phyloP scores from a whole-genome alignment of 2,888 invertebrate genomes.

The Chironomus tentans region DNA sequence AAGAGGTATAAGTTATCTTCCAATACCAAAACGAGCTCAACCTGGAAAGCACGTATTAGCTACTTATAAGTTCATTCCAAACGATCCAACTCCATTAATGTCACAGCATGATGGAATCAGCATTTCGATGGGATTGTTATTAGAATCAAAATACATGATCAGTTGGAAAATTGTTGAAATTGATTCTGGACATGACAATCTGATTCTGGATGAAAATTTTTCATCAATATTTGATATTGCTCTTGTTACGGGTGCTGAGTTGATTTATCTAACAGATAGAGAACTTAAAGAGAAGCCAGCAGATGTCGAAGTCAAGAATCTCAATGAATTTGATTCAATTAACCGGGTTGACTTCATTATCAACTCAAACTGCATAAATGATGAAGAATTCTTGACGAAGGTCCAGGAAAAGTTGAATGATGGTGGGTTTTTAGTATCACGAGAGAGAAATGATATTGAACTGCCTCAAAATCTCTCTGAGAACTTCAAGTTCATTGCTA shows the following conservation, averaged over 20 bases:
- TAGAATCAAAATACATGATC: conserved; percentile 54
- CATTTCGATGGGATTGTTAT: conserved; percentile 55
- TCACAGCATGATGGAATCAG: conserved; percentile 46
- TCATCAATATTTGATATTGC: neutral
- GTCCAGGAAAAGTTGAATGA: conserved; percentile 47
- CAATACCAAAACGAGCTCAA: conserved; percentile 58
- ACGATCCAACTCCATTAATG: conserved; percentile 38
- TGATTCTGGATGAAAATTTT: neutral
- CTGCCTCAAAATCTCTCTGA: conserved; percentile 31
- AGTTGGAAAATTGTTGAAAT: conserved; percentile 42
- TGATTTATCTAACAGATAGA: neutral
- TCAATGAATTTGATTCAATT: conserved; percentile 49
- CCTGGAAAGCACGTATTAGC: conserved; percentile 67
- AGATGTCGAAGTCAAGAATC: conserved; percentile 58
- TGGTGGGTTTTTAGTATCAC: conserved; percentile 51
- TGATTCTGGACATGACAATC: neutral
- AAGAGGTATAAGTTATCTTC: conserved; percentile 63
- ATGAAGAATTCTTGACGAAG: conserved; percentile 39
- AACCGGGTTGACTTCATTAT: conserved; percentile 44
- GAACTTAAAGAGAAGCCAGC: neutral
- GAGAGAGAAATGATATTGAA: conserved; percentile 40
- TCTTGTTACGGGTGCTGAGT: neutral
- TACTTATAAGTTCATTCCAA: conserved; percentile 62
- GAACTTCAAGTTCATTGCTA: conserved; percentile 34
- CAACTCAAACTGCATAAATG: conserved; percentile 32